phyloP scores from a whole-genome alignment of 2,113 vertebrate species.

The Isurus oxyrinchus region DNA sequence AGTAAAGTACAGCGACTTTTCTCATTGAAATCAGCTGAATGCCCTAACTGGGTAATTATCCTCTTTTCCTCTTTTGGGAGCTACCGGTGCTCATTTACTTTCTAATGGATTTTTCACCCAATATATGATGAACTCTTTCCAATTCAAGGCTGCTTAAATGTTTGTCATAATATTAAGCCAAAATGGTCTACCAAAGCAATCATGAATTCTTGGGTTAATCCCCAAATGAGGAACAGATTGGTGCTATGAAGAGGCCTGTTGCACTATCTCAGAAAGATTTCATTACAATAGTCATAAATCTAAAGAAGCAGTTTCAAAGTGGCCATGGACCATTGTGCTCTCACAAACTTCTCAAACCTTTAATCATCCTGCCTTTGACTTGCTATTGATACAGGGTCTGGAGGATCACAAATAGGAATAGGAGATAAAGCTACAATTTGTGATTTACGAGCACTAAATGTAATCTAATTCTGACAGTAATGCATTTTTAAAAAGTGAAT shows the following conservation, averaged over 20 bases:
- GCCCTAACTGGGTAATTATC: neutral
- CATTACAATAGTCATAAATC: neutral
- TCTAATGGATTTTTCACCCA: neutral
- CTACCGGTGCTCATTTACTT: neutral
- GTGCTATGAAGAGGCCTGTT: neutral
- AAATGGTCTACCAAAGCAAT: neutral
- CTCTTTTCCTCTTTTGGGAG: neutral
- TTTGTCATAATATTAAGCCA: neutral
- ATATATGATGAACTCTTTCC: neutral
- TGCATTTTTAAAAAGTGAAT: neutral
- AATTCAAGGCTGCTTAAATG: neutral
- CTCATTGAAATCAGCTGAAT: neutral
- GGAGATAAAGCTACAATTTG: neutral
- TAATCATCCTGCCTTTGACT: neutral
- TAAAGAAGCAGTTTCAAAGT: neutral
- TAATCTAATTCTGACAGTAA: neutral
- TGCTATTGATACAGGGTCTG: neutral
- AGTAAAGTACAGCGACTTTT: neutral
- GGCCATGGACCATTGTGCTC: neutral
- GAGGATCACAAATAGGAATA: neutral
- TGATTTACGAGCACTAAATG: neutral
- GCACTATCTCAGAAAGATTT: neutral
- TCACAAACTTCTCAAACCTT: neutral
- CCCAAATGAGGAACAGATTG: neutral
- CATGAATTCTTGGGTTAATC: neutral